Evolutionary conservation across 2,113 vertebrate genomes (phyloP).

Genomic region (Pitta sordida): DNA sequence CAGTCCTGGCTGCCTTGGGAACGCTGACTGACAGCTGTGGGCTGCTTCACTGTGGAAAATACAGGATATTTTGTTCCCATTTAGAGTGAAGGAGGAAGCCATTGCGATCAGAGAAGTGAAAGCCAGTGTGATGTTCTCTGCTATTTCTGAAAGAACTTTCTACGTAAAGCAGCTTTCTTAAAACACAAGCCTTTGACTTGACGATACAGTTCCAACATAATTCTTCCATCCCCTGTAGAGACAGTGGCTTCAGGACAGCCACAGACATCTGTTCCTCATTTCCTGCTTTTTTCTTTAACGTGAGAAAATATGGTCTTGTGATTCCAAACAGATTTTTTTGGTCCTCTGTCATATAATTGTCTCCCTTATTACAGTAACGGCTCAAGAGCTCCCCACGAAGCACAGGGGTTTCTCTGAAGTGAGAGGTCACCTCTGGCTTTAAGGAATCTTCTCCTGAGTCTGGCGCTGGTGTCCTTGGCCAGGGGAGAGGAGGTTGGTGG

Average conservation of each 20-base stretch:
- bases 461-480: not conserved
- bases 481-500: not conserved
- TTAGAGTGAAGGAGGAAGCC: not conserved
- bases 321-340: not conserved
- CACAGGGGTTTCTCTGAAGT: not conserved
- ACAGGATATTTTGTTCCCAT: not conserved
- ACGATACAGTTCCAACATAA: accelerated
- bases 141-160: not conserved
- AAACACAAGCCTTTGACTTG: not conserved
- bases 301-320: not conserved
- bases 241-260: not conserved
- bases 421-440: not conserved
- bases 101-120: slow-evolving; percentile 7
- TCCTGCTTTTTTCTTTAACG: not conserved
- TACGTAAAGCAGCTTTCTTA: not conserved
- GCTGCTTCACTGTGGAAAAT: not conserved
- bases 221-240: not conserved
- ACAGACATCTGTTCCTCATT: slow-evolving; percentile 3
- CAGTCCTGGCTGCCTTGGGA: not conserved
- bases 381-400: not conserved
- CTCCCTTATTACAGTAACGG: not conserved
- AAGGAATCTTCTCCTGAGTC: not conserved
- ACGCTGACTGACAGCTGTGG: not conserved
- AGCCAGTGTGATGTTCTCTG: not conserved
- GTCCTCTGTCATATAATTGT: not conserved